Conservation (phyloP, 2,888 invertebrate species). For the Sclerodermus sp. region DNA sequence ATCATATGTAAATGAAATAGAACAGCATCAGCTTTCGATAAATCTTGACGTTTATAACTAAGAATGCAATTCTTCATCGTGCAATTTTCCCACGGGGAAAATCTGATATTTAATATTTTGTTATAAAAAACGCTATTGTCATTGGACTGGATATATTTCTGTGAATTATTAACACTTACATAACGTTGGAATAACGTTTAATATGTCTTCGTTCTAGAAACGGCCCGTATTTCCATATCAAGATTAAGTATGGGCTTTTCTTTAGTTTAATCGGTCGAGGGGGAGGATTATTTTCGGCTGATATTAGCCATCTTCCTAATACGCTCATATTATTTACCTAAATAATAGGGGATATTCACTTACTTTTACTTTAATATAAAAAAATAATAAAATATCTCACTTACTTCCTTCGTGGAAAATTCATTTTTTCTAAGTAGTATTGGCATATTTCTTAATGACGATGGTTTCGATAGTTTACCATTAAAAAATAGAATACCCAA, state of each 20-base stretch:
- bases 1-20: conserved; percentile 64
- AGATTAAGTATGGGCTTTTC: conserved; percentile 55
- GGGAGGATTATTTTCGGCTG: conserved; percentile 40
- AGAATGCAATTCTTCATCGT: conserved; percentile 67
- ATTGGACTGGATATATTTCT: no score
- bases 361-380: conserved; percentile 31
- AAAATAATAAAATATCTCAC: background rate
- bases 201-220: conserved; percentile 64
- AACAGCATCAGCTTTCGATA: conserved; percentile 67
- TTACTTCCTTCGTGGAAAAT: conserved; percentile 16
- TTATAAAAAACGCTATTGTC: background rate
- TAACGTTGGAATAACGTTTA: conserved; percentile 56
- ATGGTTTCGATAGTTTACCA: background rate
- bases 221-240: conserved; percentile 66
- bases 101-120: conserved; percentile 44
- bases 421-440: background rate
- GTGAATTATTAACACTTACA: conserved; percentile 18
- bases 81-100: conserved; percentile 63
- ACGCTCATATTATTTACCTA: conserved; percentile 47
- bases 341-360: conserved; percentile 18
- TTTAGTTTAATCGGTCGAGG: conserved; percentile 25
- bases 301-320: conserved; percentile 56
- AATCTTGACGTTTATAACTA: conserved; percentile 60
- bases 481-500: background rate
- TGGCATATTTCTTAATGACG: background rate